Evolutionary conservation across 2,888 invertebrate species (phyloP).

Genomic region (Acheta domesticus): DNA sequence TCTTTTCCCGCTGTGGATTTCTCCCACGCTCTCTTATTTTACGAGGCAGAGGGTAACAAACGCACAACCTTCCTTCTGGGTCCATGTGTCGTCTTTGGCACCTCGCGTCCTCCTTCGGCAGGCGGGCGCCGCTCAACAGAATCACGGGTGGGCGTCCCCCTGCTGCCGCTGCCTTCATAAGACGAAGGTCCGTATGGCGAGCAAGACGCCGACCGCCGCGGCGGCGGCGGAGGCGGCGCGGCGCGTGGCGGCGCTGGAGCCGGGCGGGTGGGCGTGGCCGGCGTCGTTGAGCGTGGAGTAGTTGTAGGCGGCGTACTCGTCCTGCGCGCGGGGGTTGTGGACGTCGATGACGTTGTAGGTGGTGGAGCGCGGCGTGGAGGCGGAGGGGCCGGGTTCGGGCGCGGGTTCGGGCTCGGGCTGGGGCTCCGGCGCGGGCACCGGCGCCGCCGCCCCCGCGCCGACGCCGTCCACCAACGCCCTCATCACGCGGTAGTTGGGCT

Average conservation of each 20-base stretch:
- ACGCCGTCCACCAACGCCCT: constrained; percentile 44
- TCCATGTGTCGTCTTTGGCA: no score
- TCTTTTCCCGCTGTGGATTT: no score
- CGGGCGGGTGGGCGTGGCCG: background rate
- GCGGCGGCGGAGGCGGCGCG: no score
- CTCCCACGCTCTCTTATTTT: no score
- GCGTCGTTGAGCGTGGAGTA: background rate
- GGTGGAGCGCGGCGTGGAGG: background rate
- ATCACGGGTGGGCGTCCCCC: no score
- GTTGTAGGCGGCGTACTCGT: background rate
- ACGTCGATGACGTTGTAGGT: background rate
- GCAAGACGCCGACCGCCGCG: no score
- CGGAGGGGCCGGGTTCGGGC: background rate
- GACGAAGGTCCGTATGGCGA: no score
- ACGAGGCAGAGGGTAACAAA: no score
- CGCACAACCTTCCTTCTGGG: no score
- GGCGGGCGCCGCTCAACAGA: no score
- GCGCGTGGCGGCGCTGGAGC: background rate
- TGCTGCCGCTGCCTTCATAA: no score
- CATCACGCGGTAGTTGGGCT: constrained; percentile 66
- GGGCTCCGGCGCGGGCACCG: background rate
- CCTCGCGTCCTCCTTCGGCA: no score
- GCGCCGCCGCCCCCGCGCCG: background rate
- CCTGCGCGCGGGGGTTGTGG: background rate
- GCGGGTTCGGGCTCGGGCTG: background rate